A percentile compares a stretch with the other conserved stretches of the same genome.
Evolutionary conservation across 2,888 invertebrate species (phyloP).

Genomic region (Macrophya annulata): DNA sequence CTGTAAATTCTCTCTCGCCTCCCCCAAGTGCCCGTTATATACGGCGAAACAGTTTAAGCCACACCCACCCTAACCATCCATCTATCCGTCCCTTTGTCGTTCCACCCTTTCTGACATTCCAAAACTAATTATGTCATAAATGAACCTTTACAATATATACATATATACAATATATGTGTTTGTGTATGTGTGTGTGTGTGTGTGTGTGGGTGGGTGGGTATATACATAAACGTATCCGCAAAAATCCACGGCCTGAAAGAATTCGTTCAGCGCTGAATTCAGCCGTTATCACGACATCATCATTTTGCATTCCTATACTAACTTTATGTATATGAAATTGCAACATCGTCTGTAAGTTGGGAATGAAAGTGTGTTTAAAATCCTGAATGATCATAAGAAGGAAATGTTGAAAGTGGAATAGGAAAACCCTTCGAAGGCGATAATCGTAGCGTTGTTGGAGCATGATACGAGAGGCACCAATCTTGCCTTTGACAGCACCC

Average conservation of each 20-base stretch:
- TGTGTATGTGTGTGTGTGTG: background rate
- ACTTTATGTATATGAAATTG: background rate
- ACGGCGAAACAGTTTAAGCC: slow-evolving; percentile 54
- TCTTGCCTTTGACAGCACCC: slow-evolving; percentile 72
- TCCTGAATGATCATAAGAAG: background rate
- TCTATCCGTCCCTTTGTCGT: slow-evolving; percentile 52
- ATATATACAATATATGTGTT: background rate
- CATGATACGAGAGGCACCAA: slow-evolving; percentile 64
- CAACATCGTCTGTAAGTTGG: background rate
- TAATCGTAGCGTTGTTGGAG: slow-evolving; percentile 13
- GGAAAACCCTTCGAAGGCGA: background rate
- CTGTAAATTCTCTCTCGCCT: slow-evolving; percentile 49
- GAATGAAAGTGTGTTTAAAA: background rate
- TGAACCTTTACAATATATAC: slow-evolving; percentile 52
- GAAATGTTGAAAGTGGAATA: background rate
- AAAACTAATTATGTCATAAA: slow-evolving; percentile 64
- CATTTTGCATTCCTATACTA: background rate
- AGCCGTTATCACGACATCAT: background rate
- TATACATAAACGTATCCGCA: background rate
- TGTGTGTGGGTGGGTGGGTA: too few species aligned
- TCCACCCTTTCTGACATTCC: slow-evolving; percentile 56
- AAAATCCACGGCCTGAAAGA: slow-evolving; percentile 11
- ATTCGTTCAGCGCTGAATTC: slow-evolving; percentile 14
- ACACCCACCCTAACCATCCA: slow-evolving; percentile 55
- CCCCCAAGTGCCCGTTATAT: slow-evolving; percentile 52